Conservation (phyloP, 2,888 invertebrate species). For the Spatulosminthurus flaviceps region DNA sequence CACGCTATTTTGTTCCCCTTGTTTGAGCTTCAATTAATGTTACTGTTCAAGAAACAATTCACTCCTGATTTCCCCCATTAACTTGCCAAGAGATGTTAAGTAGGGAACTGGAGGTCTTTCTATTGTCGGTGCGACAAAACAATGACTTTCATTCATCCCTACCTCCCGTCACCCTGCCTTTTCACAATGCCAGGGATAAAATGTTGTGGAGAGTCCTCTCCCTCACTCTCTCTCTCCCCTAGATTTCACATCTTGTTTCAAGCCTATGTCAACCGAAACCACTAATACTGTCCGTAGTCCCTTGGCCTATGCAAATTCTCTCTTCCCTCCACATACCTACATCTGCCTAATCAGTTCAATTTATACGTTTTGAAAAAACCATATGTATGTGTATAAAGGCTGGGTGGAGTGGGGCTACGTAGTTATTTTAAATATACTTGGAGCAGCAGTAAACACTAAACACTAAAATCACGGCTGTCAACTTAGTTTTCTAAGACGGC, state of each 20-base stretch:
- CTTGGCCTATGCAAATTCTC: background rate
- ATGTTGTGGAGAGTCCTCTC: background rate
- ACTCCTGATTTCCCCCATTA: conserved; percentile 39
- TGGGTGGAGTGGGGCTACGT: too few relatives aligned
- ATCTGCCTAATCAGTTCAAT: conserved; percentile 27
- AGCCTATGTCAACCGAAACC: too few relatives aligned
- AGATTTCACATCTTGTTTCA: too few relatives aligned
- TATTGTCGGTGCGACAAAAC: conserved; percentile 2
- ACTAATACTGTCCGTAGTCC: background rate
- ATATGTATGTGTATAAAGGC: too few relatives aligned
- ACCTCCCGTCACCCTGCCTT: background rate
- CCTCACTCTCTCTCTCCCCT: conserved; percentile 16
- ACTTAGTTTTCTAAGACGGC: too few relatives aligned
- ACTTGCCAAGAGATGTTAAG: conserved; percentile 7
- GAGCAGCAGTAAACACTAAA: too few relatives aligned
- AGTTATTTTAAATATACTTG: too few relatives aligned
- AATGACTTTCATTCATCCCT: conserved; percentile 7
- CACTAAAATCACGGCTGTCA: too few relatives aligned
- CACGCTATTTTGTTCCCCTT: too few relatives aligned
- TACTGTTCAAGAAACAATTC: conserved; percentile 40
- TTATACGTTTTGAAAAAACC: conserved; percentile 16
- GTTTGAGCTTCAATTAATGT: conserved; percentile 14
- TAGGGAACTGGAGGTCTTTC: conserved; percentile 8
- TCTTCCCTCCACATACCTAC: background rate
- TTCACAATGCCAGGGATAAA: background rate